Conservation (phyloP, 2,888 invertebrate species). For the Criorhina ranunculi region DNA sequence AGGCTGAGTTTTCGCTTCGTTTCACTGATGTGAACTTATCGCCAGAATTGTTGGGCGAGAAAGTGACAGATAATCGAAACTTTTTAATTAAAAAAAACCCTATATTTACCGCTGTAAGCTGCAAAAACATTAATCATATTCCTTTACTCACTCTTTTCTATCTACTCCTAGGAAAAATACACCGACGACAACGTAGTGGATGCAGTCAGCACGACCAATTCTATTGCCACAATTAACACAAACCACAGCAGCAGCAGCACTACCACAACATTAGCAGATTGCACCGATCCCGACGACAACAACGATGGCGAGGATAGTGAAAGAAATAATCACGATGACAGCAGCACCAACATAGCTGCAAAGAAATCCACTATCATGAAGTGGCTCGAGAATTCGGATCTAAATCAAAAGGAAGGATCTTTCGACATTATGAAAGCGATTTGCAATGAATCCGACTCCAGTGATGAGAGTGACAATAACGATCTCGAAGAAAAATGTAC, state of each 20-base stretch:
- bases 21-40: no score
- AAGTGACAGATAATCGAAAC: no score
- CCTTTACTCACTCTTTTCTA: conserved; percentile 5
- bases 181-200: conserved; percentile 58
- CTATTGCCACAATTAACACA: conserved; percentile 36
- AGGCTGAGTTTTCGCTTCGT: no score
- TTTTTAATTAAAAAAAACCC: no score
- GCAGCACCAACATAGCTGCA: conserved; percentile 43
- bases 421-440: conserved; percentile 83
- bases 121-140: no score
- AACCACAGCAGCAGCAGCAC: conserved; percentile 53
- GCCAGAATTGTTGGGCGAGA: no score
- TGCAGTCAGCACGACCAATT: conserved; percentile 51
- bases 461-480: conserved; percentile 79
- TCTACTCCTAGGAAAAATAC: conserved; percentile 55
- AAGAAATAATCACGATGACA: conserved; percentile 44
- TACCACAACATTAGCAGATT: conserved; percentile 55
- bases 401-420: conserved; percentile 82
- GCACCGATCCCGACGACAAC: conserved; percentile 51
- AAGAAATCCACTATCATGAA: conserved; percentile 81
- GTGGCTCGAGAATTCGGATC: conserved; percentile 83
- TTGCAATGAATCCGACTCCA: conserved; percentile 81
- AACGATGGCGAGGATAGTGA: conserved; percentile 46
- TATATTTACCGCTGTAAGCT: no score
- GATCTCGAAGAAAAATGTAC: conserved; percentile 69